A percentile compares a stretch with the other conserved stretches of the same genome.
phyloP scores from a whole-genome alignment of 64 coral and sea anemone genomes.

The Pachyseris speciosa region DNA sequence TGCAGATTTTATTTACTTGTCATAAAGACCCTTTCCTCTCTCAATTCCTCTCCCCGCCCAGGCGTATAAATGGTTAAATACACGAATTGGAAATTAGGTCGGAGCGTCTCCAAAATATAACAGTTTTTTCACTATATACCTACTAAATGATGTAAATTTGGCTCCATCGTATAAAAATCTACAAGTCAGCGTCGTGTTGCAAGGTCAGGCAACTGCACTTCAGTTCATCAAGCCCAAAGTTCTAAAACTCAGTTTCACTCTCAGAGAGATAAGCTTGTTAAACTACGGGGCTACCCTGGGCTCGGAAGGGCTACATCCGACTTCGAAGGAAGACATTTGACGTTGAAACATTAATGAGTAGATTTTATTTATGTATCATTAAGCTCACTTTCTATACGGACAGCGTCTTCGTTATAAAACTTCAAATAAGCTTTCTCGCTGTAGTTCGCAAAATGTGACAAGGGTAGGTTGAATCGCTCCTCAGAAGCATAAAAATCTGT shows the following conservation, averaged over 20 bases:
- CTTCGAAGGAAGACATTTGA: constrained; percentile 12
- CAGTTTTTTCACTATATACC: neutral
- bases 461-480: neutral
- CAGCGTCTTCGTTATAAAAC: constrained; percentile 48
- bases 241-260: constrained; percentile 23
- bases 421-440: constrained; percentile 1
- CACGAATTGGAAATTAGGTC: neutral
- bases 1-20: too few species aligned
- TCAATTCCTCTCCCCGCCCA: too few species aligned
- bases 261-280: neutral
- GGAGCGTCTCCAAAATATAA: neutral
- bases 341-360: neutral
- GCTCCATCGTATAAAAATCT: neutral
- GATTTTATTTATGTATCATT: neutral
- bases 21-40: too few species aligned
- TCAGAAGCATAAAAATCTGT: constrained; percentile 37
- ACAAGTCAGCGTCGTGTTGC: neutral
- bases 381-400: constrained; percentile 13
- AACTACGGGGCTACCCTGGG: neutral
- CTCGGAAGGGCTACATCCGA: neutral
- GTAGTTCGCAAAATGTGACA: constrained; percentile 18
- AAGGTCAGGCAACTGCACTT: constrained; percentile 7
- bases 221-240: neutral
- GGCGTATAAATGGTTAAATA: neutral
- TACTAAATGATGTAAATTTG: neutral